Evolutionary conservation across 2,888 invertebrate species (phyloP), one percentile per base, ranked within the genome.

Genomic region (Bellardia pandia): DNA sequence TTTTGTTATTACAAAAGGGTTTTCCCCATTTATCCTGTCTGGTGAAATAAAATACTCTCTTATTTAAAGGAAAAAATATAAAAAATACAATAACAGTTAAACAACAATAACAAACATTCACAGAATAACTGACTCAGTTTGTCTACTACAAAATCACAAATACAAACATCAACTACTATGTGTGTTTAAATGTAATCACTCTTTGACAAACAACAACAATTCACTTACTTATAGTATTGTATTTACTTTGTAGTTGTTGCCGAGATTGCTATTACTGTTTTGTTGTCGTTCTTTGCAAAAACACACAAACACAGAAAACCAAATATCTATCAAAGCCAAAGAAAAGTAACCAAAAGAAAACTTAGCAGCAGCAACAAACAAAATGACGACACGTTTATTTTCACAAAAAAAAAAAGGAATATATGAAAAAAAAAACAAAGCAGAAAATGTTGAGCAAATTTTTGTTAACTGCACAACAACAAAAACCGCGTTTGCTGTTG

Each of bases 21-120:
- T 90, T 92, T 89, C 90, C 90, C 91, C 72, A 80, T 88, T 91
- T 89, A 90, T 90, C 87, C 89, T 90, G 91, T 91, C 91, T 91
- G 89, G 88, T 87, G 76, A 84, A 89, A 86, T 83, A 77, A 75
- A n/a, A n/a, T n/a, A n/a, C n/a, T 16, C 11, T 37, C 11, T 16
- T 11, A 58, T 13, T 64, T 9, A 37, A 62, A 23, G 80, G 84
- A 72, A 69, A 84, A 79, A 62, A 88, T 45, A 2, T 5, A 40
- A 64, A 42, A 42, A 42, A 66, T 8, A 42, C 16, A 66, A 66
- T 33, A 11, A 66, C 71, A 66, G n/a, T 56, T 16, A 16, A 58
- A 37, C 62, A 71, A 79, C 16, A 80, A 51, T 16, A 75, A 56
- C 60, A 48, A 89, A 85, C 62, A 88, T 88, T 86, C 75, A 88